Evolutionary conservation across 2,888 invertebrate genomes (phyloP).

Genomic region (Hirudinaria manillensis): DNA sequence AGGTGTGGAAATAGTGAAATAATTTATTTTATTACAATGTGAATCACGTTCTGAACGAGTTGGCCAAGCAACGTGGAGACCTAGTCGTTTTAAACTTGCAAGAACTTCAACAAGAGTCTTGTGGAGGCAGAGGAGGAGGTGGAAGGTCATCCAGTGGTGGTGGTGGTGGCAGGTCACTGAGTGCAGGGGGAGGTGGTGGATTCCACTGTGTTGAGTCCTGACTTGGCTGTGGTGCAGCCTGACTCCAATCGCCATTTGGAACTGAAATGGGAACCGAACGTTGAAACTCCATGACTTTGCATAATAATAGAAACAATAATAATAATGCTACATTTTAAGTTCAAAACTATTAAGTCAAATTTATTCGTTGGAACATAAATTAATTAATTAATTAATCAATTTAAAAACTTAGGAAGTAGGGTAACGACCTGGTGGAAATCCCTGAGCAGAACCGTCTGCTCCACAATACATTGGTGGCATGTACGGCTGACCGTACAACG

Average conservation of each 20-base stretch:
- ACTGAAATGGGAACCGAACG: neutral
- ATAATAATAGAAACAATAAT: neutral
- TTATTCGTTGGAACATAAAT: neutral
- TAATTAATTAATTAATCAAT: neutral
- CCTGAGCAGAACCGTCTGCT: neutral
- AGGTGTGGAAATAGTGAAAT: too few relatives aligned
- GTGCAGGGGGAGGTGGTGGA: constrained; percentile 35
- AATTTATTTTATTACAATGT: too few relatives aligned
- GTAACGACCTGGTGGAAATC: neutral
- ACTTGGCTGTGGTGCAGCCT: neutral
- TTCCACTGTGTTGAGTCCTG: constrained; percentile 42
- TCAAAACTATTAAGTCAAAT: neutral
- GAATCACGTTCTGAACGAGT: too few relatives aligned
- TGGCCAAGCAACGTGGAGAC: too few relatives aligned
- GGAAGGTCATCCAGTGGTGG: constrained; percentile 48
- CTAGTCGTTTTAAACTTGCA: constrained; percentile 3
- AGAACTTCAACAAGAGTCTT: too few relatives aligned
- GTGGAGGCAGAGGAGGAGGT: constrained; percentile 50
- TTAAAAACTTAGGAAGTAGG: neutral
- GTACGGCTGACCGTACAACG: neutral
- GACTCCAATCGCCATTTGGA: neutral
- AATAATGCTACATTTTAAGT: neutral
- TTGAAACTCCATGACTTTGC: neutral
- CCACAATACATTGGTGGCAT: constrained; percentile 6
- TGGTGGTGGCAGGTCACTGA: constrained; percentile 41